phyloP scores from a whole-genome alignment of 1,140 invertebrate genomes.

The Penaeus chinensis region DNA sequence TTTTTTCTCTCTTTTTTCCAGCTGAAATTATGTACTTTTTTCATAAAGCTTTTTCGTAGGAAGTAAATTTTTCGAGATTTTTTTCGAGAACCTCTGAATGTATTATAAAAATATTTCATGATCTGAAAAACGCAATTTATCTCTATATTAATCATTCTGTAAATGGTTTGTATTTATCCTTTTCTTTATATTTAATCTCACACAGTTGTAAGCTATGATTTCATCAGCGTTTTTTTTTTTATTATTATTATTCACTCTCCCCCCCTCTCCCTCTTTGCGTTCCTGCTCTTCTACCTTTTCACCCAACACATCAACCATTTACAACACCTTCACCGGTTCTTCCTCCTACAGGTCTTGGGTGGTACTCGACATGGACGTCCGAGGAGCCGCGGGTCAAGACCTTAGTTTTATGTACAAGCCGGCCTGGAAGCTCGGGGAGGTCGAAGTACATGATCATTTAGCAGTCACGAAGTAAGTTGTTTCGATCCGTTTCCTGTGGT shows the following conservation, averaged over 20 bases:
- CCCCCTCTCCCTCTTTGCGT: background rate
- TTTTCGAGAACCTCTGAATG: too few relatives aligned
- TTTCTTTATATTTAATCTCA: too few relatives aligned
- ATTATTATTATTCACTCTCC: background rate
- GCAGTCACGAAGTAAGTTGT: constrained; percentile 68
- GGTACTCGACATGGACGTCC: constrained; percentile 81
- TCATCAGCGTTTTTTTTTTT: too few relatives aligned
- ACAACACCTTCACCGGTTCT: background rate
- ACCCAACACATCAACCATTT: background rate
- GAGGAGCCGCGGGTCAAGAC: constrained; percentile 83
- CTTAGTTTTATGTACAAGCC: constrained; percentile 79
- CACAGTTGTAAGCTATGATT: too few relatives aligned
- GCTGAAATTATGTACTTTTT: too few relatives aligned
- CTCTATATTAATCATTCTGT: too few relatives aligned
- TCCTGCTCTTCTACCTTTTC: background rate
- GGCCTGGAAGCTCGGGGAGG: constrained; percentile 73
- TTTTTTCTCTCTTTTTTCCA: too few relatives aligned
- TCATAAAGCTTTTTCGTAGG: too few relatives aligned
- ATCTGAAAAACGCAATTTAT: too few relatives aligned
- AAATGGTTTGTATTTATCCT: too few relatives aligned
- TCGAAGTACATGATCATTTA: constrained; percentile 73
- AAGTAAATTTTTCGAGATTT: too few relatives aligned
- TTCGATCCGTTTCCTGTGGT: background rate
- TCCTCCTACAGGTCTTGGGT: constrained; percentile 76
- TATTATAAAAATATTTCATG: too few relatives aligned